Evolutionary conservation across 1,140 invertebrate species (phyloP).

Genomic region (Drosophila lini): DNA sequence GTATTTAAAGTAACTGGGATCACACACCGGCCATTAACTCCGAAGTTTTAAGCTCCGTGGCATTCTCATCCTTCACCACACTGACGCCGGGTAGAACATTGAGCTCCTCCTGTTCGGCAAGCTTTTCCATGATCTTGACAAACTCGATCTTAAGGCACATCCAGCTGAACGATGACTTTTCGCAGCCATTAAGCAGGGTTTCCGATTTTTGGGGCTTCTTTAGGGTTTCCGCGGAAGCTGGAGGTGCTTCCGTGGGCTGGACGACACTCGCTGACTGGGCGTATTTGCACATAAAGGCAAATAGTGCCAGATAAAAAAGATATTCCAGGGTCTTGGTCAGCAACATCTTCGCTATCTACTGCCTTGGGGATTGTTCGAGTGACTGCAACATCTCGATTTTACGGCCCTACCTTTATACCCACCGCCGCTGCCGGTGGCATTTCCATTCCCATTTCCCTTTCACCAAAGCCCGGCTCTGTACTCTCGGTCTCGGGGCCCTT

Average conservation of each 20-base stretch:
- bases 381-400: constrained; percentile 66
- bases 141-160: constrained; percentile 92
- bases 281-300: constrained; percentile 72
- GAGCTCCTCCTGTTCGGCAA: constrained; percentile 85
- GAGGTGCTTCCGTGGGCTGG: constrained; percentile 44
- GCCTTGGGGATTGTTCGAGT: constrained; percentile 30
- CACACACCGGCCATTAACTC: constrained; percentile 87
- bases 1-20: neutral
- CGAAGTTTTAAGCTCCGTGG: constrained; percentile 86
- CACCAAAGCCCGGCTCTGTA: constrained; percentile 63
- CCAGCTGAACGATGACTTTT: constrained; percentile 88
- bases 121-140: constrained; percentile 90
- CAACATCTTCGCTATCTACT: constrained; percentile 65
- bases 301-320: constrained; percentile 68
- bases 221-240: constrained; percentile 30
- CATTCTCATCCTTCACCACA: constrained; percentile 88
- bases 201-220: constrained; percentile 34
- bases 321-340: constrained; percentile 73
- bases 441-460: constrained; percentile 72
- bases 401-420: constrained; percentile 67
- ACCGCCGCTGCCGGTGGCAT: constrained; percentile 15
- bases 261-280: constrained; percentile 63
- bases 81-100: constrained; percentile 89
- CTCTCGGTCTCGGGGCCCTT: constrained; percentile 31
- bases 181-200: constrained; percentile 86